Conservation (phyloP, 1,140 invertebrate genomes). For the Drosophila serrata region DNA sequence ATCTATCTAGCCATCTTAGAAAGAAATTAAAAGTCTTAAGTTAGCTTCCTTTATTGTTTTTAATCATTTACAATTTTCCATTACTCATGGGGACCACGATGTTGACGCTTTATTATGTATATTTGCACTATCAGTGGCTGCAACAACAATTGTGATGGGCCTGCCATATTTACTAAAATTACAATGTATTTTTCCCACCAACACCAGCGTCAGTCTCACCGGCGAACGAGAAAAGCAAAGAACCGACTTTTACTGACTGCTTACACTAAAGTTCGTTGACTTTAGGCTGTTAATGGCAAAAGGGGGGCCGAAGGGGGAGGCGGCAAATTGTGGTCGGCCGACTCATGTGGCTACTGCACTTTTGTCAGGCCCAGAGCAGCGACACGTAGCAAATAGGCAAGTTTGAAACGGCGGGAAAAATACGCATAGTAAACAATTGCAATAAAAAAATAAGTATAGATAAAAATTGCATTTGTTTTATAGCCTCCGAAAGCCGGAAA, state of each 20-base stretch:
- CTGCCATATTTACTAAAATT: constrained; percentile 35
- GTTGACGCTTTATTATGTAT: constrained; percentile 63
- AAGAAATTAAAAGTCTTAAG: too few species aligned
- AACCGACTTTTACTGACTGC: constrained; percentile 54
- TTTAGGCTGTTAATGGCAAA: constrained; percentile 17
- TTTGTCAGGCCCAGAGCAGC: constrained; percentile 38
- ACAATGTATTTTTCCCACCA: constrained; percentile 39
- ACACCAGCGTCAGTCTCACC: constrained; percentile 14
- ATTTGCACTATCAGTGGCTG: constrained; percentile 66
- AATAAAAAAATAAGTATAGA: constrained; percentile 9
- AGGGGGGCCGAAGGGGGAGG: not conserved
- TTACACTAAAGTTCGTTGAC: constrained; percentile 62
- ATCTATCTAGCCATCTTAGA: too few species aligned
- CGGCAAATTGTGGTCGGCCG: constrained; percentile 54
- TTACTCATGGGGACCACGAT: constrained; percentile 24
- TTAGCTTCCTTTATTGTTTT: too few species aligned
- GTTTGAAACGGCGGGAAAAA: constrained; percentile 33
- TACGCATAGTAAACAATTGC: constrained; percentile 39
- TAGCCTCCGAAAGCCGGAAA: constrained; percentile 68
- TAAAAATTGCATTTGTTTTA: constrained; percentile 60
- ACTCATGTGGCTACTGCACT: constrained; percentile 55
- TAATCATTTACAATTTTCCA: constrained; percentile 8
- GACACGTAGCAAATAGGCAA: constrained; percentile 74
- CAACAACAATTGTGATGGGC: constrained; percentile 43
- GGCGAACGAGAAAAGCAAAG: constrained; percentile 37